Conservation (phyloP, 2,797 vertebrate species). For the Tolypeutes matacus region DNA sequence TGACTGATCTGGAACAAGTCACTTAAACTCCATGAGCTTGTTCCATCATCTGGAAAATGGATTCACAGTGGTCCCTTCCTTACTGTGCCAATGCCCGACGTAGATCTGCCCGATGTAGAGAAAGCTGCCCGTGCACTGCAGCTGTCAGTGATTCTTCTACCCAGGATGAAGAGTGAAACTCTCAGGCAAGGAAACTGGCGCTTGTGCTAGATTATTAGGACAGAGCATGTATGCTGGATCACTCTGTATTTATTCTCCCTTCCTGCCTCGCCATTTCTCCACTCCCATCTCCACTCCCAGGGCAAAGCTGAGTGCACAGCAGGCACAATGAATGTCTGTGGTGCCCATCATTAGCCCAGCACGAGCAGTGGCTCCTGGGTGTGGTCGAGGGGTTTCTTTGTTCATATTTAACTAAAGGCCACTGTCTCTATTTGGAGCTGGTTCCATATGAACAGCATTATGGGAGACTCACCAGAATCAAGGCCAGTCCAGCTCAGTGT, state of each 20-base stretch:
- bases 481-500: neutral
- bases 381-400: neutral
- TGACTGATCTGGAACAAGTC: neutral
- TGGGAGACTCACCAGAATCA: neutral
- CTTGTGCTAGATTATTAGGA: no score
- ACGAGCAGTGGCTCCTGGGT: no score
- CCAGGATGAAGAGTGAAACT: accelerated
- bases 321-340: neutral
- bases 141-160: neutral
- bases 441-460: neutral
- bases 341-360: neutral
- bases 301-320: neutral
- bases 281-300: no score
- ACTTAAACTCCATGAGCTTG: neutral
- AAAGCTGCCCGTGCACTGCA: neutral
- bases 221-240: neutral
- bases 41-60: neutral
- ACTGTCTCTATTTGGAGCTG: neutral
- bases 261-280: neutral
- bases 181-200: accelerated
- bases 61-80: neutral
- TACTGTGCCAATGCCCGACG: no score
- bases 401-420: neutral
- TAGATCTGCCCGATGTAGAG: neutral
- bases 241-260: neutral